A percentile compares a stretch with the other conserved stretches of the same genome.
Evolutionary conservation across 2,797 vertebrate species (phyloP).

Genomic region (Xyrichtys novacula): DNA sequence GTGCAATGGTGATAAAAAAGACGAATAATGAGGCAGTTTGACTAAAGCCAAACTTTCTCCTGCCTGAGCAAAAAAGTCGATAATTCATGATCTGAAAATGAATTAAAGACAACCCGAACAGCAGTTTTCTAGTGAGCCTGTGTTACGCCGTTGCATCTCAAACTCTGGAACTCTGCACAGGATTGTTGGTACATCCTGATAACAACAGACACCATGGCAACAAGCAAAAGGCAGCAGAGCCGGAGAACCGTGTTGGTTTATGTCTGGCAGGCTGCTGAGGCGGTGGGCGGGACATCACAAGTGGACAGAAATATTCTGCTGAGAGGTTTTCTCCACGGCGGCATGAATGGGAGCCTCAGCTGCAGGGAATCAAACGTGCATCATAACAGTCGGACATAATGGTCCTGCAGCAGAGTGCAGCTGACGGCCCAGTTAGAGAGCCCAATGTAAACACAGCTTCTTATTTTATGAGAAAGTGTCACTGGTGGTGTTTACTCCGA

Average conservation of each 20-base stretch:
- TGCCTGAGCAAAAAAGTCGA: no score
- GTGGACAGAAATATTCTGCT: slow-evolving; percentile 36
- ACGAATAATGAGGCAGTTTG: no score
- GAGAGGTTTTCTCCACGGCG: slow-evolving; percentile 36
- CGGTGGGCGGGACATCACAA: slow-evolving; percentile 26
- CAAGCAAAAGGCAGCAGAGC: neutral
- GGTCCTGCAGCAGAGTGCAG: neutral
- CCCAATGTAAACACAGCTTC: slow-evolving; percentile 2
- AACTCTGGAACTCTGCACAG: neutral
- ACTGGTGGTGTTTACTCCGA: neutral
- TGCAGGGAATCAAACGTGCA: slow-evolving; percentile 10
- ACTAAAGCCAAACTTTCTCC: no score
- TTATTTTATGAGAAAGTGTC: neutral
- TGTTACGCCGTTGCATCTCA: no score
- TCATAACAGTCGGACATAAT: neutral
- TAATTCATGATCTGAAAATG: no score
- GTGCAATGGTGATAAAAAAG: no score
- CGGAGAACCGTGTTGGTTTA: neutral
- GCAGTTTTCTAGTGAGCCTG: no score
- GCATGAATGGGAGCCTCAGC: slow-evolving; percentile 11
- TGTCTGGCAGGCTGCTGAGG: slow-evolving; percentile 11
- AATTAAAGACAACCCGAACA: neutral
- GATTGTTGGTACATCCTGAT: neutral
- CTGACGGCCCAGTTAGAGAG: neutral
- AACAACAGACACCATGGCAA: slow-evolving; percentile 16